phyloP scores from a whole-genome alignment of 1,140 invertebrate genomes.

The Lepidostoma basale region DNA sequence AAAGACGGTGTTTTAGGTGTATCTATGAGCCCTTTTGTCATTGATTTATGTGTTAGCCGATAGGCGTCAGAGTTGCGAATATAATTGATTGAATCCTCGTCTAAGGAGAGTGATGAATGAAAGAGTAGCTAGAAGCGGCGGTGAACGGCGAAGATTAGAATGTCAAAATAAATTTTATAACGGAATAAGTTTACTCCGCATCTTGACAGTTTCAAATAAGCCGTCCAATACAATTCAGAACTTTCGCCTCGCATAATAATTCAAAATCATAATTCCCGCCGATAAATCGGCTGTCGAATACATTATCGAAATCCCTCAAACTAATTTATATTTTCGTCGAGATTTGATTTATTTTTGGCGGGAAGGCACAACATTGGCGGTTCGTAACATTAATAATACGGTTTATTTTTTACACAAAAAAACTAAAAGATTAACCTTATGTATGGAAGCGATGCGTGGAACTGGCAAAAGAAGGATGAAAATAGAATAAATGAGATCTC shows the following conservation, averaged over 20 bases:
- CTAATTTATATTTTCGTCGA: constrained; percentile 21
- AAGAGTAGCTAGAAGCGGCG: not conserved
- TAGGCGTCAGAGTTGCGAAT: no score
- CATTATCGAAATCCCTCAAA: constrained; percentile 26
- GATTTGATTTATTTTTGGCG: constrained; percentile 10
- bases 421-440: no score
- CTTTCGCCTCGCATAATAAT: constrained; percentile 10
- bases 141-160: constrained; percentile 6
- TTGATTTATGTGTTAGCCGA: no score
- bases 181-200: constrained; percentile 14
- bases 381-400: no score
- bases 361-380: no score
- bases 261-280: constrained; percentile 26
- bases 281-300: constrained; percentile 28
- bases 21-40: no score
- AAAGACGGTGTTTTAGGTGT: no score
- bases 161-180: constrained; percentile 8
- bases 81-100: no score
- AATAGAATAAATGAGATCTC: no score
- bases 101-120: not conserved
- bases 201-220: constrained; percentile 17
- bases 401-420: no score
- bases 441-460: no score
- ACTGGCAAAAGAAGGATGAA: no score
- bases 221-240: constrained; percentile 7